A percentile compares a stretch with the other conserved stretches of the same genome.
Evolutionary conservation across 2,797 vertebrate species (phyloP).

Genomic region (Phrynocephalus vlangalii): DNA sequence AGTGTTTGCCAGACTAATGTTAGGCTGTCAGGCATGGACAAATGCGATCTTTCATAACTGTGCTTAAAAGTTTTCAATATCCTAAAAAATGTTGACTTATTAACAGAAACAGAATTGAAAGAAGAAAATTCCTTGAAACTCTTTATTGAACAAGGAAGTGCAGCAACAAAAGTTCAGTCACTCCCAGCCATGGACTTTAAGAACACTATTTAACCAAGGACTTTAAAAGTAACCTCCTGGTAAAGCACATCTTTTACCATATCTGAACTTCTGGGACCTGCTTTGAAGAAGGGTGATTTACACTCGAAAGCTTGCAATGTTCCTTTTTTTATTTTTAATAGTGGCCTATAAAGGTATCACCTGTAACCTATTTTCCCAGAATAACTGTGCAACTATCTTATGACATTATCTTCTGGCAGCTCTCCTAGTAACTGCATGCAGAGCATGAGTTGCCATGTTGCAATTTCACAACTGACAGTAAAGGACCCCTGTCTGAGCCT

Average conservation of each 20-base stretch:
- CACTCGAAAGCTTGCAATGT: too few relatives aligned
- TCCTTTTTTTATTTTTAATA: too few relatives aligned
- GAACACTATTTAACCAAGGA: too few relatives aligned
- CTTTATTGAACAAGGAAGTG: background rate
- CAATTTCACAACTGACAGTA: background rate
- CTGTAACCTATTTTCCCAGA: background rate
- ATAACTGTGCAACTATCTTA: background rate
- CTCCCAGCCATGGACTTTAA: background rate
- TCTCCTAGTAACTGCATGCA: background rate
- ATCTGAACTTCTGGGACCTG: too few relatives aligned
- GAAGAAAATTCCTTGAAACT: too few relatives aligned
- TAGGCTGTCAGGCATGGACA: background rate
- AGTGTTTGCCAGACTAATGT: constrained; percentile 50
- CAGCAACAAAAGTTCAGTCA: background rate
- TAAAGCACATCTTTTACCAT: too few relatives aligned
- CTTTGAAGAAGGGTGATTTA: too few relatives aligned
- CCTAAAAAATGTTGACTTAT: background rate
- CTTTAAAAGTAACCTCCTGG: too few relatives aligned
- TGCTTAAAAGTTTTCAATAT: background rate
- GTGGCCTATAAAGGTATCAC: too few relatives aligned
- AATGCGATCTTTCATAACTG: background rate
- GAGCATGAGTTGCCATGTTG: background rate
- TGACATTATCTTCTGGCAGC: background rate
- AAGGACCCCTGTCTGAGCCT: background rate
- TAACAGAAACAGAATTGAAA: background rate